Percentiles rank a stretch among this genome's conserved stretches.
phyloP scores from a whole-genome alignment of 2,888 invertebrate genomes.

The Ellobium chinense region DNA sequence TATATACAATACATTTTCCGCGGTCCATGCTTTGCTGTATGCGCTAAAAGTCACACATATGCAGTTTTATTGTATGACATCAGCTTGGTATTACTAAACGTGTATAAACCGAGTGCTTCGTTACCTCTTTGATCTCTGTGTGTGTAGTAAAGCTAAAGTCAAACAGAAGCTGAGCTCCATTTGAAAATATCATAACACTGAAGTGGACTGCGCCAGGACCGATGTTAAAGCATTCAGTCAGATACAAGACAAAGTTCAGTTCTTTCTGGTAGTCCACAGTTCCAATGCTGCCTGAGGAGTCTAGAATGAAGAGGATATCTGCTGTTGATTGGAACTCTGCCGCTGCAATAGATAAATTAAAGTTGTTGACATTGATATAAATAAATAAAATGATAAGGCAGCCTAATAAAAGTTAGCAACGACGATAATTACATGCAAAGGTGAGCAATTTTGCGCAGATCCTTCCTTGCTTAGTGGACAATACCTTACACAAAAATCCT shows the following conservation, averaged over 20 bases:
- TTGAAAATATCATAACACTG: conserved; percentile 7
- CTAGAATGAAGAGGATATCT: conserved; percentile 16
- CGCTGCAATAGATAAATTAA: background rate
- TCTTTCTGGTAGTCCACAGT: background rate
- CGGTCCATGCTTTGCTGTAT: no score
- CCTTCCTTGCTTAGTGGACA: no score
- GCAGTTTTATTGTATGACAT: no score
- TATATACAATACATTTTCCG: no score
- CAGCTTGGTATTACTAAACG: no score
- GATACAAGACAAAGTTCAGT: background rate
- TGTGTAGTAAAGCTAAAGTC: background rate
- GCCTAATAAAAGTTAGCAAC: background rate
- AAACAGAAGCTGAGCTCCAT: background rate
- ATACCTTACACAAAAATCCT: no score
- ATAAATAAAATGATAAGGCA: background rate
- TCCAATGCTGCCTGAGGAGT: conserved; percentile 2
- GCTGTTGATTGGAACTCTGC: background rate
- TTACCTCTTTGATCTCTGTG: background rate
- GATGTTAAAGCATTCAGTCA: background rate
- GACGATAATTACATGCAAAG: no score
- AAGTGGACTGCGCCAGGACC: background rate
- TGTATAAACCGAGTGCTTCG: no score
- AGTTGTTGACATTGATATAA: background rate
- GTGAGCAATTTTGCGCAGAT: no score
- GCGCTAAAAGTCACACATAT: no score